Evolutionary conservation across 2,888 invertebrate species (phyloP).

Genomic region (Cryptus armator): DNA sequence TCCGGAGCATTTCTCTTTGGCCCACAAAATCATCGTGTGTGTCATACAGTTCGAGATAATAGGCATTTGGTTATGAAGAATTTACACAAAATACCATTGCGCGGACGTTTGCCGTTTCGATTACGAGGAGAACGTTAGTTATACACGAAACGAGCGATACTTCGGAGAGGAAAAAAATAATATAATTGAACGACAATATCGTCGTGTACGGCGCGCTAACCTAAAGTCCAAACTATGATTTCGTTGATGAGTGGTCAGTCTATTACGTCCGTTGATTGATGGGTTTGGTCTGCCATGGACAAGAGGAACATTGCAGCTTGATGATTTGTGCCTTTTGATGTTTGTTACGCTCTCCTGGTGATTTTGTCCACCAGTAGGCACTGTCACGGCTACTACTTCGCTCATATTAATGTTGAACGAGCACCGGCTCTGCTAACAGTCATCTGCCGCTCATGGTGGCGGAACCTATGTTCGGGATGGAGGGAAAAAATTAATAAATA

Average conservation of each 20-base stretch:
- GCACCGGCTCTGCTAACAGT: slow-evolving; percentile 83
- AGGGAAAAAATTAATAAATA: not conserved
- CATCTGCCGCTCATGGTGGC: slow-evolving; percentile 84
- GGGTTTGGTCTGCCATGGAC: slow-evolving; percentile 87
- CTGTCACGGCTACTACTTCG: slow-evolving; percentile 83
- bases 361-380: slow-evolving; percentile 84
- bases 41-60: slow-evolving; percentile 41
- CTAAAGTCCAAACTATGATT: slow-evolving; percentile 96
- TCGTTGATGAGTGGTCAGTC: slow-evolving; percentile 91
- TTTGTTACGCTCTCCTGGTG: slow-evolving; percentile 82
- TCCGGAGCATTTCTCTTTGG: slow-evolving; percentile 44
- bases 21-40: slow-evolving; percentile 13
- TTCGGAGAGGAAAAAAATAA: slow-evolving; percentile 24
- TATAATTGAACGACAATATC: slow-evolving; percentile 37
- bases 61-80: not conserved
- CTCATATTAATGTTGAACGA: slow-evolving; percentile 84
- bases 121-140: not conserved
- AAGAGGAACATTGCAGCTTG: slow-evolving; percentile 86
- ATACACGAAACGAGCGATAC: not conserved
- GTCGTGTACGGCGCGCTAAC: slow-evolving; percentile 84
- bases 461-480: slow-evolving; percentile 72
- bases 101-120: not conserved
- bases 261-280: slow-evolving; percentile 85
- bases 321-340: slow-evolving; percentile 85
- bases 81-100: not conserved